A percentile compares a stretch with the other conserved stretches of the same genome.
Conservation (phyloP, 92 coral and sea anemone genomes). For the Zoanthus gigantus region DNA sequence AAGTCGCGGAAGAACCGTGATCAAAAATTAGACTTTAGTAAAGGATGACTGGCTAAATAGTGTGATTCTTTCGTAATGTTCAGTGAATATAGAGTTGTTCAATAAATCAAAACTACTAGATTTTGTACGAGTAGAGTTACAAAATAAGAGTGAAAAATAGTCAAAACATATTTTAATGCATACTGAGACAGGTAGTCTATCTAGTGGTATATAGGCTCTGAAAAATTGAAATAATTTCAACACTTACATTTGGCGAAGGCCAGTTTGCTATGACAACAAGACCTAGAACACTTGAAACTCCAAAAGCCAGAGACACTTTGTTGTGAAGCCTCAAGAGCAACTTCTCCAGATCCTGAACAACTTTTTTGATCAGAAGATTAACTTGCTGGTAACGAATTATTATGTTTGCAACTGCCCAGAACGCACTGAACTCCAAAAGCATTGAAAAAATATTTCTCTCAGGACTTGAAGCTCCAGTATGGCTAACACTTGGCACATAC, state of each 20-base stretch:
- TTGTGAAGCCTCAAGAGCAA: constrained; percentile 28
- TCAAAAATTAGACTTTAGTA: not conserved
- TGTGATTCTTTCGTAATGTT: not conserved
- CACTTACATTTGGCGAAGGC: constrained; percentile 60
- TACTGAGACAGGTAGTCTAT: not conserved
- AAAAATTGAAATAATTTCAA: not conserved
- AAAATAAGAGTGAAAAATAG: not conserved
- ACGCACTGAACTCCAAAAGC: constrained; percentile 56
- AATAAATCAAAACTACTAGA: not conserved
- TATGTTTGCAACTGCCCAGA: constrained; percentile 48
- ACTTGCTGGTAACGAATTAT: constrained; percentile 54
- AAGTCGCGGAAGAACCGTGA: not conserved
- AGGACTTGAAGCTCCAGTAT: constrained; percentile 65
- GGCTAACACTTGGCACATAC: constrained; percentile 65
- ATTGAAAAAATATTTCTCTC: constrained; percentile 63
- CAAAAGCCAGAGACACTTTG: constrained; percentile 44
- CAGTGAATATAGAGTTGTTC: not conserved
- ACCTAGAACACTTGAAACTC: constrained; percentile 45
- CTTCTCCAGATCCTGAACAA: constrained; percentile 18
- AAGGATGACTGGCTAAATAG: not conserved
- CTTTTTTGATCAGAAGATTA: constrained; percentile 33
- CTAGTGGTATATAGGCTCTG: not conserved
- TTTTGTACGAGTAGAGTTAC: not conserved
- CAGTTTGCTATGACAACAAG: constrained; percentile 62
- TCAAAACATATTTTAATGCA: not conserved